Base-by-base conservation (phyloP, 1,140 invertebrate species). In the Papilio glaucus region DNA sequence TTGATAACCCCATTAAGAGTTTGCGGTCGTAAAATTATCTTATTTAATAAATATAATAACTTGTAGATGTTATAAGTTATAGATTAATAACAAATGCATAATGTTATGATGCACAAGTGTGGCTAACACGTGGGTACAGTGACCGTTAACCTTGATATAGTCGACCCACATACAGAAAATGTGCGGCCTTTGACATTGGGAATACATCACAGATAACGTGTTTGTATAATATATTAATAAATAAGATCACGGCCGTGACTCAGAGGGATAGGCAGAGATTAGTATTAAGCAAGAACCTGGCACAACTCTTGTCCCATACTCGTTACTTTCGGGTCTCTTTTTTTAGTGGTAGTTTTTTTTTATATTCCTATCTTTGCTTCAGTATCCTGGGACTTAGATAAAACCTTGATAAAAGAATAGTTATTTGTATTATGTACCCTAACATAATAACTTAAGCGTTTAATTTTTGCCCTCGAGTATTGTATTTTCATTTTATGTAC, bases 71-170 rank as follows among this genome's bases (percentile, higher is more conserved):
- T n/a, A n/a, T n/a, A n/a, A n/a, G n/a, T 57, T 57, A 57, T 57
- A 4, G 21, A 12, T 49, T 21, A 15, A 21, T 57, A 57, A 26
- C 9, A 21, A 10, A 10, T 57, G 9, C 49, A 57, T 41, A 41
- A 41, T 57, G 49, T 57, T 57, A 49, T 21, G 21, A 57, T 57
- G 49, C 49, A 57, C 4, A 57, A 57, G 18, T 24, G 21, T 18
- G n/a, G 21, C 18, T 26, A 57, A 57, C 49, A 57, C 49, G 49
- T 57, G 49, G 21, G 12, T 57, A 57, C 12, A 57, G 21, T 57
- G 9, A 57, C 49, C 49, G 49, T 24, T 57, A 24, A 57, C 49
- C 49, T 57, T 57, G 49, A 12, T 26, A 24, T 4, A 13, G 2
- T 33, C 29, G 12, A 57, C 49, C 10, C 24, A 24, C 4, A 57